phyloP scores from a whole-genome alignment of 2,888 invertebrate species.

The Mellilla xanthometata region DNA sequence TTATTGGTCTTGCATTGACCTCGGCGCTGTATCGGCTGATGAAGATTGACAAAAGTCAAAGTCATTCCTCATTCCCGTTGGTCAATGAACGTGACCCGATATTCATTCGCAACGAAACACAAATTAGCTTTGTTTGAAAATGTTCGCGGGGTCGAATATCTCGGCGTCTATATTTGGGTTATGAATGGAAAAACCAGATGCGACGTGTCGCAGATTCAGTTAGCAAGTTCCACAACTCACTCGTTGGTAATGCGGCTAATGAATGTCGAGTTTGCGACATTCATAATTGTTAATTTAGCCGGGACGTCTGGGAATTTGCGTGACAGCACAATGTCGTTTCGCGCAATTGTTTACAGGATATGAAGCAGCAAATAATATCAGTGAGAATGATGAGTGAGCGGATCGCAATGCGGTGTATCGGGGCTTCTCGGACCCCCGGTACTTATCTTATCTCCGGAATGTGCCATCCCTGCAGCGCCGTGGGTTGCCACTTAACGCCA shows the following conservation, averaged over 20 bases:
- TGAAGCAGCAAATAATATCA: slow-evolving; percentile 32
- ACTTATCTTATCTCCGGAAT: slow-evolving; percentile 75
- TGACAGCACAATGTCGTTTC: slow-evolving; percentile 17
- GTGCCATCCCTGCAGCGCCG: slow-evolving; percentile 62
- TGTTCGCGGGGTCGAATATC: background rate
- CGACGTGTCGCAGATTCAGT: background rate
- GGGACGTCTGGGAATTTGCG: slow-evolving; percentile 22
- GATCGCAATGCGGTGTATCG: slow-evolving; percentile 66
- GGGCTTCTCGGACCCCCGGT: slow-evolving; percentile 29
- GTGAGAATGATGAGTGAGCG: slow-evolving; percentile 55
- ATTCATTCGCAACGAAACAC: background rate
- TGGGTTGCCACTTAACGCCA: slow-evolving; percentile 70
- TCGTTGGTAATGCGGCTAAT: slow-evolving; percentile 12
- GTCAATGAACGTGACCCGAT: slow-evolving; percentile 10
- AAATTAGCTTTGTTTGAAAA: background rate
- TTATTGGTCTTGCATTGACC: slow-evolving; percentile 68
- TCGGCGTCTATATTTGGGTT: slow-evolving; percentile 2
- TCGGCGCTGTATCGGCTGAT: slow-evolving; percentile 38
- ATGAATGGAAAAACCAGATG: slow-evolving; percentile 8
- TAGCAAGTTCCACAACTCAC: slow-evolving; percentile 4
- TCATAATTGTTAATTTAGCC: slow-evolving; percentile 21
- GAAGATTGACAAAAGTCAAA: slow-evolving; percentile 18
- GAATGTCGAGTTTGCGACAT: slow-evolving; percentile 12
- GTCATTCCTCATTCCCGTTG: slow-evolving; percentile 14
- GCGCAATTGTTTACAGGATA: slow-evolving; percentile 34